Evolutionary conservation across 2,888 invertebrate genomes (phyloP).

Genomic region (Oligia fasciuncula): DNA sequence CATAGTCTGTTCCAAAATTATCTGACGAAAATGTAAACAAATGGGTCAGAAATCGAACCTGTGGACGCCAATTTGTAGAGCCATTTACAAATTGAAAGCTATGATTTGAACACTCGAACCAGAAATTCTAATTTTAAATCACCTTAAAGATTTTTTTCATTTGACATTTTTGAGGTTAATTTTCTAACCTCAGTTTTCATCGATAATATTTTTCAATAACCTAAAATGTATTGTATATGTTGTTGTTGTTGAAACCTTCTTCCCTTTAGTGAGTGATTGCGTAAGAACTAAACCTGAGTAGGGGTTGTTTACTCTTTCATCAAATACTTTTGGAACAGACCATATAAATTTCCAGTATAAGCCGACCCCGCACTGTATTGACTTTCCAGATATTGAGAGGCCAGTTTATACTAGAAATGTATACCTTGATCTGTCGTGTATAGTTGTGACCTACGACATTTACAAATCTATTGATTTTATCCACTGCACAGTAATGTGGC

Average conservation of each 20-base stretch:
- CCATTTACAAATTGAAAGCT: neutral
- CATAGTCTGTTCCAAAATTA: neutral
- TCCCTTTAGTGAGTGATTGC: neutral
- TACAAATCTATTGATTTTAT: slow-evolving; percentile 58
- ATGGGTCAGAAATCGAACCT: neutral
- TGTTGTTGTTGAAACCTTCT: neutral
- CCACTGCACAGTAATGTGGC: slow-evolving; percentile 30
- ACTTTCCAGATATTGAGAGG: neutral
- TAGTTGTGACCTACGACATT: slow-evolving; percentile 53
- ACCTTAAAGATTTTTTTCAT: neutral
- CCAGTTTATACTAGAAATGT: neutral
- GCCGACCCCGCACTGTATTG: no score
- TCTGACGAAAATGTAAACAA: neutral
- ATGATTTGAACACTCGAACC: neutral
- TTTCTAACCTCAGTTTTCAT: neutral
- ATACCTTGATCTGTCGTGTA: neutral
- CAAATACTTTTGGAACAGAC: neutral
- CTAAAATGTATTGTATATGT: neutral
- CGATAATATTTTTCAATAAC: neutral
- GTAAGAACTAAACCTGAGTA: neutral
- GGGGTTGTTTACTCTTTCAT: neutral
- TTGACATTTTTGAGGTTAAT: neutral
- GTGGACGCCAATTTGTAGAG: neutral
- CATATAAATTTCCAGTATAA: neutral
- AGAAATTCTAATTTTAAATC: neutral